These are phyloP conservation scores for Mylabris phalerata DNA, from an alignment of 1,140 invertebrate genomes.

Conservation along the genomic window DNA sequence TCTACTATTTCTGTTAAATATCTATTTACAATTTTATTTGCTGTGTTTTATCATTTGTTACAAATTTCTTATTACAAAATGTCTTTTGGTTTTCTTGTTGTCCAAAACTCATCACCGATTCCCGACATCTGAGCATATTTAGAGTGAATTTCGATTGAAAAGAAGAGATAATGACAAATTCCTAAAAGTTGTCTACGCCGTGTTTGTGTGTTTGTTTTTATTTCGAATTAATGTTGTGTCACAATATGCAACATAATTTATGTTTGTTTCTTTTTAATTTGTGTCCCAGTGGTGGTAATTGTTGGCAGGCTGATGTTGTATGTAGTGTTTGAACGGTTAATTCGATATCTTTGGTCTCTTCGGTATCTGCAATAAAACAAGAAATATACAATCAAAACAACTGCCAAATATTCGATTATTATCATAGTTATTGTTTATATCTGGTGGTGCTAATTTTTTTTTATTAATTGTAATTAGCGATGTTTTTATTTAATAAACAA, in stretches of 20 bases:
- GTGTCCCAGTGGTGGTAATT: conserved; percentile 27
- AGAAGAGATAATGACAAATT: too few species aligned
- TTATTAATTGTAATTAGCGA: not conserved
- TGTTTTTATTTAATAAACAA: not conserved
- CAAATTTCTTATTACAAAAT: conserved; percentile 14
- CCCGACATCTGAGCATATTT: not conserved
- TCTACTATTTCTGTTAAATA: not conserved
- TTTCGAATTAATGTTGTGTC: conserved; percentile 24
- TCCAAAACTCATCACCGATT: conserved; percentile 3
- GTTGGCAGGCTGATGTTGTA: conserved; percentile 28
- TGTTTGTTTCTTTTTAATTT: conserved; percentile 36
- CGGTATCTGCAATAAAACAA: conserved; percentile 44
- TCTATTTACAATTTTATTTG: conserved; percentile 7
- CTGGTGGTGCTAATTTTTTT: not conserved
- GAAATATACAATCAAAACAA: not conserved
- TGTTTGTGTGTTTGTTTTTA: not conserved
- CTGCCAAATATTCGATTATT: not conserved
- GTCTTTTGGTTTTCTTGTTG: conserved; percentile 6
- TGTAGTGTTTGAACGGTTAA: conserved; percentile 76
- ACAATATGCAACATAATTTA: conserved; percentile 41
- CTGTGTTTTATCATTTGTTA: conserved; percentile 14
- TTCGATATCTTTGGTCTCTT: conserved; percentile 75
- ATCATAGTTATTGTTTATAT: not conserved
- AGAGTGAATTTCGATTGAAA: not conserved
- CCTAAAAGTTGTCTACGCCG: not conserved